A percentile compares a stretch with the other conserved stretches of the same genome.
Conservation (phyloP, 1,140 invertebrate species). For the Apis mellifera region DNA sequence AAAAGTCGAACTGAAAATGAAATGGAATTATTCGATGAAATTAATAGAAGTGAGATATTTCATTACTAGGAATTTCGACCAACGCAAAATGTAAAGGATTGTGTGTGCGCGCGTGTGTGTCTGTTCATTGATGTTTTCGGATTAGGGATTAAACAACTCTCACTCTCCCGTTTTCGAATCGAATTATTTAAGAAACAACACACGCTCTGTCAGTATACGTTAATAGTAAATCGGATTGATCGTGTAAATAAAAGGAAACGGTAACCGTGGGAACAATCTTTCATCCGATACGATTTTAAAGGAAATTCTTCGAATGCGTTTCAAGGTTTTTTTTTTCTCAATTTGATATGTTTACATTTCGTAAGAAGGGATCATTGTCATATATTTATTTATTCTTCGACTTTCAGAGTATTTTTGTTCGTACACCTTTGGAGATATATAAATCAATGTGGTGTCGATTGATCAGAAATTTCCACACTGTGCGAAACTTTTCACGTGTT, state of each 20-base stretch:
- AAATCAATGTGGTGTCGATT: conserved; percentile 34
- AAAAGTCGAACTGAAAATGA: too few species aligned
- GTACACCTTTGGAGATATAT: conserved; percentile 2
- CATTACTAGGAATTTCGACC: background rate
- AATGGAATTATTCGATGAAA: too few species aligned
- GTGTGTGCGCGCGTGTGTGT: background rate
- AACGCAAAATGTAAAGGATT: background rate
- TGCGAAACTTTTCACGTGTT: conserved; percentile 17
- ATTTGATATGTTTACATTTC: background rate
- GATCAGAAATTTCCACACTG: conserved; percentile 17
- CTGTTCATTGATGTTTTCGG: background rate
- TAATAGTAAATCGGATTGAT: background rate
- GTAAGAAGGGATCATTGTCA: background rate
- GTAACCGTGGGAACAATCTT: background rate
- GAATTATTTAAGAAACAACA: background rate
- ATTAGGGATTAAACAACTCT: conserved; percentile 11
- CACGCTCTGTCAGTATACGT: background rate
- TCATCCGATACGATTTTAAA: background rate
- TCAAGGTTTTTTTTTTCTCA: accelerated
- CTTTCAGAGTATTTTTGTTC: too few species aligned
- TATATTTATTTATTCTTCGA: background rate
- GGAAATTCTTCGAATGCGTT: background rate
- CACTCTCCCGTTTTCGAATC: background rate
- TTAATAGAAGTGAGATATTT: background rate
- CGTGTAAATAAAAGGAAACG: background rate